Conservation (phyloP, 2,888 invertebrate species). For the Torymus tubicola region DNA sequence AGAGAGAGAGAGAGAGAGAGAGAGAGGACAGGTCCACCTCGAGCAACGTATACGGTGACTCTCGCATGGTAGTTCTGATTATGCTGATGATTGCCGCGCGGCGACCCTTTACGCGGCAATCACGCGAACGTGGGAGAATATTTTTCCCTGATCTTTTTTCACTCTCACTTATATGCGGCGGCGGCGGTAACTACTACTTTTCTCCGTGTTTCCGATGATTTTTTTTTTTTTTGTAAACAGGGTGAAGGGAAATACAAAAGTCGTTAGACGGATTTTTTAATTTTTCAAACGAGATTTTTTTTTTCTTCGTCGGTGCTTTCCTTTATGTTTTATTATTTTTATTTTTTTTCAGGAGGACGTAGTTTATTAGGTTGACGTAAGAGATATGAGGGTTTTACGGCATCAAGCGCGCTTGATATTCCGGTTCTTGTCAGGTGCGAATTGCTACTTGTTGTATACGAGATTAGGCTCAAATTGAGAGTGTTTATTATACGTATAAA, state of each 20-base stretch:
- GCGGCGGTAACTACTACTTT: no score
- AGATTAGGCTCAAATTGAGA: conserved; percentile 19
- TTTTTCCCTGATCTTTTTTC: not conserved
- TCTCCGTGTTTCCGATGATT: no score
- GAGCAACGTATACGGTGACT: conserved; percentile 11
- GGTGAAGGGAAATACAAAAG: no score
- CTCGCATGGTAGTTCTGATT: conserved; percentile 57
- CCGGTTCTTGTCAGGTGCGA: conserved; percentile 16
- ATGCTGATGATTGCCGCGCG: conserved; percentile 58
- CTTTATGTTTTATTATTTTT: no score
- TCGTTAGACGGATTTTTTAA: conserved; percentile 1
- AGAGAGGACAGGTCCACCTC: conserved; percentile 3
- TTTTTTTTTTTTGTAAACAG: no score
- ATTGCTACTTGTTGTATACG: conserved; percentile 1
- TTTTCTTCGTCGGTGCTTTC: not conserved
- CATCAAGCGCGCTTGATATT: conserved; percentile 10
- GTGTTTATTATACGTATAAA: conserved; percentile 3
- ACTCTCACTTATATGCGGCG: no score
- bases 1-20: conserved; percentile 12
- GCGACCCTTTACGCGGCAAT: conserved; percentile 38
- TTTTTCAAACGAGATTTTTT: conserved; percentile 7
- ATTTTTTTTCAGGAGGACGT: not conserved
- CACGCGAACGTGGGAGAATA: conserved; percentile 57
- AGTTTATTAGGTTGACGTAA: conserved; percentile 27
- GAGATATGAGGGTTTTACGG: conserved; percentile 12